A percentile compares a stretch with the other conserved stretches of the same genome.
Evolutionary conservation across 1,140 invertebrate species (phyloP).

Genomic region (Drosophila elegans): DNA sequence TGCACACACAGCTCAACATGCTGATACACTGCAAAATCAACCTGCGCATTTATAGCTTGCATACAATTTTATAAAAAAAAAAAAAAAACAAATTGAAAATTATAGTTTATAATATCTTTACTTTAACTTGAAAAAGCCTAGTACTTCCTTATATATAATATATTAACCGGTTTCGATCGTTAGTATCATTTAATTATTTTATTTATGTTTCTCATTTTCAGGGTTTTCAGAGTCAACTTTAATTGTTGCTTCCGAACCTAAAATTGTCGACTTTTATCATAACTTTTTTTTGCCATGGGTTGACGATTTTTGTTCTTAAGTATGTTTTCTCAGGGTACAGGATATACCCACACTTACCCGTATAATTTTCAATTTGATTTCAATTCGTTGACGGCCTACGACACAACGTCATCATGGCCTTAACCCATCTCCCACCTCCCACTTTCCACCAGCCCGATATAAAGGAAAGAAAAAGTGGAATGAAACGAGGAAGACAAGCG

Average conservation of each 20-base stretch:
- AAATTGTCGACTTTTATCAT: too few species aligned
- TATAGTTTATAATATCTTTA: too few species aligned
- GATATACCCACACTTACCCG: conserved; percentile 21
- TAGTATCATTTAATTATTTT: too few species aligned
- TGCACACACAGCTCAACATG: background rate
- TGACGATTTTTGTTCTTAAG: background rate
- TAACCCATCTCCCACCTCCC: background rate
- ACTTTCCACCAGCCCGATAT: background rate
- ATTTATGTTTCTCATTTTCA: too few species aligned
- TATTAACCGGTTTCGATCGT: too few species aligned
- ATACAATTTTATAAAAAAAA: background rate
- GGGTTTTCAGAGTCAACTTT: too few species aligned
- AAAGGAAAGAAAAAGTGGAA: background rate
- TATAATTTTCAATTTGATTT: conserved; percentile 75
- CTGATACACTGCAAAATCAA: background rate
- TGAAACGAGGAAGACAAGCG: conserved; percentile 33
- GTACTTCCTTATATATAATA: too few species aligned
- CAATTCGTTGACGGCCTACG: conserved; percentile 60
- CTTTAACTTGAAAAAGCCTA: too few species aligned
- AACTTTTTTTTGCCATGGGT: background rate
- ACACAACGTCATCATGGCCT: conserved; percentile 26
- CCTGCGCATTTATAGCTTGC: too few species aligned
- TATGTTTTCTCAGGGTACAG: conserved; percentile 2
- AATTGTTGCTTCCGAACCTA: too few species aligned
- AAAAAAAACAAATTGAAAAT: too few species aligned